These are phyloP conservation scores for Bombus picipes DNA, from an alignment of 1,140 invertebrate genomes.

Conservation along the genomic window DNA sequence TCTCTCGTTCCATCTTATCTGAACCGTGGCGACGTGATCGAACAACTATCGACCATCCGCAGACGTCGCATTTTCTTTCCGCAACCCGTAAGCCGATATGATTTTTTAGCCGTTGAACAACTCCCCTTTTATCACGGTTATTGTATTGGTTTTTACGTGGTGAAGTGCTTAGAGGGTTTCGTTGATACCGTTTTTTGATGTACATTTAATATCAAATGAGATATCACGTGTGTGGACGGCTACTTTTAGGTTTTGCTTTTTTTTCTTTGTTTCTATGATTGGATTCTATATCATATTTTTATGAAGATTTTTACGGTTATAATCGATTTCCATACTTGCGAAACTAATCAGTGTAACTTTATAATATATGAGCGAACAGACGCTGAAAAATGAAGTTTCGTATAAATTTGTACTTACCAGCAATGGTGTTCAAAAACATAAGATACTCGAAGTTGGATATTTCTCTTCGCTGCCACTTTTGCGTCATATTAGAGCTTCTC, in stretches of 20 bases:
- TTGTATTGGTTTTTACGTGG: background rate
- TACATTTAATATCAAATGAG: background rate
- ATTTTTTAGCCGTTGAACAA: conserved; percentile 22
- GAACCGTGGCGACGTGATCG: conserved; percentile 23
- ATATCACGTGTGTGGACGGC: background rate
- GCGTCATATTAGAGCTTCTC: conserved; percentile 99
- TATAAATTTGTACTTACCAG: conserved; percentile 88
- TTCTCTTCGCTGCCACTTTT: conserved; percentile 99
- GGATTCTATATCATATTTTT: background rate
- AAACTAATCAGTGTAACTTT: no score
- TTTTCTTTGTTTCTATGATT: background rate
- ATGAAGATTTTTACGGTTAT: no score
- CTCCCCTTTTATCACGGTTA: conserved; percentile 21
- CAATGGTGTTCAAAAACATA: conserved; percentile 99
- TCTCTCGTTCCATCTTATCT: conserved; percentile 3
- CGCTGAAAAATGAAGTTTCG: background rate
- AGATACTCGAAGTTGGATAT: conserved; percentile 99
- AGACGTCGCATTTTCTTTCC: conserved; percentile 39
- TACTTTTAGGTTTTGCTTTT: background rate
- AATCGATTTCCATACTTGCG: no score
- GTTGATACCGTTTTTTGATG: background rate
- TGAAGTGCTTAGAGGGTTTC: background rate
- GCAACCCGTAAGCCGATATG: conserved; percentile 50
- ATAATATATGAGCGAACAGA: background rate
- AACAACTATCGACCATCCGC: conserved; percentile 18